Conservation (phyloP, 2,113 vertebrate genomes). For the Perca schrenkii region DNA sequence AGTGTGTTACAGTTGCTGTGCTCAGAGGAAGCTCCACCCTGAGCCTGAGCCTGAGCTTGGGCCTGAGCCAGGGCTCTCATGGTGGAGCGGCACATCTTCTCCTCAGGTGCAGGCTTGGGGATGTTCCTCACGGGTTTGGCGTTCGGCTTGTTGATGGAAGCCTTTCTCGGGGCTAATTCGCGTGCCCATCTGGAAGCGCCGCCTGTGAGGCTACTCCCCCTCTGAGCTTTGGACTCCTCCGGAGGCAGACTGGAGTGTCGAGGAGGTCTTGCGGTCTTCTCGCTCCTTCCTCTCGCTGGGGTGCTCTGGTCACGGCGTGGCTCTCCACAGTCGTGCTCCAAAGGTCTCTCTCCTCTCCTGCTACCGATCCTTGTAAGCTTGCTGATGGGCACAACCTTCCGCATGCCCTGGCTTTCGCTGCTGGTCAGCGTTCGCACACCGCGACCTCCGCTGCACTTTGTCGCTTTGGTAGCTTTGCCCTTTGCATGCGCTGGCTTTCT, state of each 20-base stretch:
- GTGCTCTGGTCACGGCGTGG: slow-evolving; percentile 84
- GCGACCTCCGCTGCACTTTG: slow-evolving; percentile 66
- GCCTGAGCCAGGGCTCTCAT: slow-evolving; percentile 82
- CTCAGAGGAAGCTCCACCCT: slow-evolving; percentile 66
- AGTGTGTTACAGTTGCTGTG: slow-evolving; percentile 71
- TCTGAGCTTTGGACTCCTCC: slow-evolving; percentile 85
- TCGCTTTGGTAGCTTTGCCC: slow-evolving; percentile 79
- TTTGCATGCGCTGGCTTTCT: slow-evolving; percentile 68
- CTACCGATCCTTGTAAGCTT: slow-evolving; percentile 80
- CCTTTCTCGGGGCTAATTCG: slow-evolving; percentile 77
- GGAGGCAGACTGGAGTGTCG: slow-evolving; percentile 87
- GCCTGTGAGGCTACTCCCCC: slow-evolving; percentile 67
- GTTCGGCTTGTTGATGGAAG: slow-evolving; percentile 87
- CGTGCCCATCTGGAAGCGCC: slow-evolving; percentile 80
- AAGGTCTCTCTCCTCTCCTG: slow-evolving; percentile 77
- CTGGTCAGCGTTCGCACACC: slow-evolving; percentile 85
- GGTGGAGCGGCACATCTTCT: slow-evolving; percentile 90
- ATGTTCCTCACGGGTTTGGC: slow-evolving; percentile 90
- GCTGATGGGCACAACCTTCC: slow-evolving; percentile 93
- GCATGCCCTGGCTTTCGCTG: slow-evolving; percentile 90
- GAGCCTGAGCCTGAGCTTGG: slow-evolving; percentile 58
- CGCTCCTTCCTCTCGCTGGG: slow-evolving; percentile 82
- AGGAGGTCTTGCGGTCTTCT: slow-evolving; percentile 80
- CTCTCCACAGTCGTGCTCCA: slow-evolving; percentile 76
- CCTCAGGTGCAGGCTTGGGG: slow-evolving; percentile 87